Conservation (phyloP, 2,888 invertebrate genomes). For the Sphaeridia pumilis region DNA sequence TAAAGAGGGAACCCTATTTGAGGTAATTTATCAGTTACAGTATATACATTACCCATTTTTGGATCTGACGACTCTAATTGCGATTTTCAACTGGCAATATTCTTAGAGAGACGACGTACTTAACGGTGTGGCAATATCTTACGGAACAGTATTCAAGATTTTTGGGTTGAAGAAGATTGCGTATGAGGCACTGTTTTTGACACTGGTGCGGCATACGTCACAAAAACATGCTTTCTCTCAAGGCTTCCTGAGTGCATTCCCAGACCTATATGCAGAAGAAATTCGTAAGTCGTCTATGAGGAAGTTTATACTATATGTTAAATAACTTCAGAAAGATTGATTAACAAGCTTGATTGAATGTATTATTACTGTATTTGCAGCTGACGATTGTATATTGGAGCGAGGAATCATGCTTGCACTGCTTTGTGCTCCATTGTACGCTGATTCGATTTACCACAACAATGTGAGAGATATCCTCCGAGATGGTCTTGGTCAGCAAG, state of each 20-base stretch:
- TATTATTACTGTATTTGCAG: too few relatives aligned
- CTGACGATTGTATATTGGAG: too few relatives aligned
- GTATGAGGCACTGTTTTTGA: not conserved
- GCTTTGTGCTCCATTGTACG: conserved; percentile 12
- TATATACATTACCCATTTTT: too few relatives aligned
- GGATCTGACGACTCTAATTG: too few relatives aligned
- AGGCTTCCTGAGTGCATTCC: conserved; percentile 5
- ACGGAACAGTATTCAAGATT: conserved; percentile 6
- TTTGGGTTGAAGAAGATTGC: not conserved
- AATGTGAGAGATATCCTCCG: conserved; percentile 7
- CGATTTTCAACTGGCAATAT: not conserved
- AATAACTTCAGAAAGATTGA: too few relatives aligned
- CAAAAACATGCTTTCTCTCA: conserved; percentile 9
- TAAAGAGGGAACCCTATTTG: not conserved
- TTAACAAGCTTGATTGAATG: too few relatives aligned
- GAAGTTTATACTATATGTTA: too few relatives aligned
- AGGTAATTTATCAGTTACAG: conserved; percentile 3
- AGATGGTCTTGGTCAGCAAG: conserved; percentile 5
- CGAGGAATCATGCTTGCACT: conserved; percentile 12
- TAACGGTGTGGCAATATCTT: conserved; percentile 1
- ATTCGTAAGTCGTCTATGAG: conserved; percentile 2
- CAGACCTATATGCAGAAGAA: not conserved
- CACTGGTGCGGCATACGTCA: not conserved
- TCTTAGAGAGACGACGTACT: conserved; percentile 6
- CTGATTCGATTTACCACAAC: conserved; percentile 5